A percentile compares a stretch with the other conserved stretches of the same genome.
phyloP scores from a whole-genome alignment of 2,888 invertebrate species.

The Dolichopus griseipennis region DNA sequence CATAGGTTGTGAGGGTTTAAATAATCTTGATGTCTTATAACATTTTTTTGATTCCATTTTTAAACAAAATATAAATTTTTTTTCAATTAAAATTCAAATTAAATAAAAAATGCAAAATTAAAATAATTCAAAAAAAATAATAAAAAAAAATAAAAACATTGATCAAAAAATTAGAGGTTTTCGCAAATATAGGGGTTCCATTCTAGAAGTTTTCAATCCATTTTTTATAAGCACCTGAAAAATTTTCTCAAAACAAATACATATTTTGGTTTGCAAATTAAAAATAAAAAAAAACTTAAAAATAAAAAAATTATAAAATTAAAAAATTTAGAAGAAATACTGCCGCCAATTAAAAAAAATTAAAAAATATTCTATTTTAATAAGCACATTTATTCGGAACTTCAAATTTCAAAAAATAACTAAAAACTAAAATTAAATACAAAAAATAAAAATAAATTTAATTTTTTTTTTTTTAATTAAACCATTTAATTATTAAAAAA shows the following conservation, averaged over 20 bases:
- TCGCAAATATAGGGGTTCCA: not conserved
- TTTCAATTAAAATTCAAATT: not conserved
- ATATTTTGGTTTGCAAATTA: not conserved
- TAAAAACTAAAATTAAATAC: no score
- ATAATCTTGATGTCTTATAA: not conserved
- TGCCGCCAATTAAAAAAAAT: not conserved
- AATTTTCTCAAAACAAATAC: not conserved
- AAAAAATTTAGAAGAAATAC: no score
- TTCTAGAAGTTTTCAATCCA: slow-evolving; percentile 10
- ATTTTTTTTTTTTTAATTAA: not conserved
- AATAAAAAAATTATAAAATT: no score
- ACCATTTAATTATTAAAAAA: not conserved
- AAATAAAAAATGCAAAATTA: not conserved
- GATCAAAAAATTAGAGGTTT: not conserved
- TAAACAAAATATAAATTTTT: no score
- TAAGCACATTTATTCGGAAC: no score
- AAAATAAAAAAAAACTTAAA: no score
- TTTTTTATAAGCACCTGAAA: slow-evolving; percentile 11
- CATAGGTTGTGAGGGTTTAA: no score
- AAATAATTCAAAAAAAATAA: not conserved
- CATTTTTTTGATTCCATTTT: not conserved
- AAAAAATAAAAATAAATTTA: no score
- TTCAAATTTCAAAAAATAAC: no score
- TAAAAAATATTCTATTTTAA: not conserved
- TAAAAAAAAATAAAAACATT: not conserved